phyloP scores from a whole-genome alignment of 2,888 invertebrate species.

The Bombylius discolor region DNA sequence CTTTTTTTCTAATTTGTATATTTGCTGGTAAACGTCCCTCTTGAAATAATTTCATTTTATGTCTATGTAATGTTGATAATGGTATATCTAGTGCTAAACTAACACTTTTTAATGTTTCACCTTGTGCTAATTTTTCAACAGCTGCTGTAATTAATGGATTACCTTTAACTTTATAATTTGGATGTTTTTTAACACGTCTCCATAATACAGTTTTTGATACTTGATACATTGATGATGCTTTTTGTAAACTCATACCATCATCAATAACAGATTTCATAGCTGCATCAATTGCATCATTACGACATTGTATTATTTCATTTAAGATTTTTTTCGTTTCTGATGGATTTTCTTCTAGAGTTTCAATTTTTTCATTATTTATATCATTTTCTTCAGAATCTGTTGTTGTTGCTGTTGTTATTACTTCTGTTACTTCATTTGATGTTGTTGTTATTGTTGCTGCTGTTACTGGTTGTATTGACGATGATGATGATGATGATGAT shows the following conservation, averaged over 20 bases:
- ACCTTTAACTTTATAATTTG: conserved; percentile 29
- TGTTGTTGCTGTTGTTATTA: background rate
- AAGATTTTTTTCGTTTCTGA: background rate
- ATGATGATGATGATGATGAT: background rate
- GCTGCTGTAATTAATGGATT: conserved; percentile 30
- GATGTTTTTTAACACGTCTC: conserved; percentile 32
- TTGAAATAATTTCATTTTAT: conserved; percentile 31
- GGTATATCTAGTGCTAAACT: conserved; percentile 34
- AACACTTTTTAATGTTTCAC: conserved; percentile 33
- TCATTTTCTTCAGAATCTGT: conserved; percentile 15
- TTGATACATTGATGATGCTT: conserved; percentile 31
- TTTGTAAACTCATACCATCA: conserved; percentile 31
- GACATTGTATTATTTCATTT: background rate
- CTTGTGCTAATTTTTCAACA: conserved; percentile 29
- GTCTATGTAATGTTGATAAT: conserved; percentile 35
- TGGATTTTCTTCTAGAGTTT: conserved; percentile 14
- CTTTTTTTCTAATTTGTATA: conserved; percentile 27
- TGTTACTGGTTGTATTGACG: background rate
- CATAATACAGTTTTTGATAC: conserved; percentile 35
- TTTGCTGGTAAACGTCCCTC: conserved; percentile 31
- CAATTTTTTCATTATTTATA: conserved; percentile 15
- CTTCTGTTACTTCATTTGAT: background rate
- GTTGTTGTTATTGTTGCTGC: background rate
- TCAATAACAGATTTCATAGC: conserved; percentile 31
- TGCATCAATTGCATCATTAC: conserved; percentile 25